Percentiles rank a stretch among this genome's conserved stretches.
Evolutionary conservation across 2,888 invertebrate species (phyloP).

Genomic region (Agapostemon virescens): DNA sequence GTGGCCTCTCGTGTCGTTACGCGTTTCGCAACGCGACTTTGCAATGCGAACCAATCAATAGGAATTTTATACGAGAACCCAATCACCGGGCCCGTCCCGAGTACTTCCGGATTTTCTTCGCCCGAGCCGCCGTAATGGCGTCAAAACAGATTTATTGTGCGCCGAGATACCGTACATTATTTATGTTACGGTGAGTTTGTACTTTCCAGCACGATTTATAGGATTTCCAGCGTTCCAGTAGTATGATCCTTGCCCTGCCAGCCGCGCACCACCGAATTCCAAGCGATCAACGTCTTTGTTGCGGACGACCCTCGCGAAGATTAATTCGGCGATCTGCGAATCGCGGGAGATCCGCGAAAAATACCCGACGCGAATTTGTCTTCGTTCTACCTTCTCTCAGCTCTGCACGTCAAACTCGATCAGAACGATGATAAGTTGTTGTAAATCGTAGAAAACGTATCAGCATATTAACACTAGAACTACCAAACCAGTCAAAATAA

Average conservation of each 20-base stretch:
- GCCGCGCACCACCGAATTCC: not conserved
- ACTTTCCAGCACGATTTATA: not conserved
- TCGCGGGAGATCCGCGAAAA: not conserved
- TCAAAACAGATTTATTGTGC: constrained; percentile 29
- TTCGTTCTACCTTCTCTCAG: too few species aligned
- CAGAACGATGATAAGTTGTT: not conserved
- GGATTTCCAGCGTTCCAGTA: not conserved
- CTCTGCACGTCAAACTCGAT: not conserved
- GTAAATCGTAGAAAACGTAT: not conserved
- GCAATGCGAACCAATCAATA: constrained; percentile 21
- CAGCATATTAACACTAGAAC: too few species aligned
- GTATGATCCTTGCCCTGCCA: not conserved
- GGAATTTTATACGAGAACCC: constrained; percentile 26
- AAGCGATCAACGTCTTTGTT: constrained; percentile 4
- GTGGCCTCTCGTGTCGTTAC: not conserved
- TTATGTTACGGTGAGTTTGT: constrained; percentile 17
- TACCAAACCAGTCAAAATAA: too few species aligned
- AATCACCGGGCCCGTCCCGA: not conserved
- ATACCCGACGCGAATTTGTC: not conserved
- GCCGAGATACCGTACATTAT: not conserved
- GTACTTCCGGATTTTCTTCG: constrained; percentile 23
- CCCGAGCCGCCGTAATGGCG: constrained; percentile 4
- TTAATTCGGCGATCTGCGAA: not conserved
- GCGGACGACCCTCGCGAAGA: not conserved
- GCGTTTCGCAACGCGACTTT: not conserved